Evolutionary conservation across 92 coral and sea anemone genomes (phyloP).

Genomic region (Porites divaricata): DNA sequence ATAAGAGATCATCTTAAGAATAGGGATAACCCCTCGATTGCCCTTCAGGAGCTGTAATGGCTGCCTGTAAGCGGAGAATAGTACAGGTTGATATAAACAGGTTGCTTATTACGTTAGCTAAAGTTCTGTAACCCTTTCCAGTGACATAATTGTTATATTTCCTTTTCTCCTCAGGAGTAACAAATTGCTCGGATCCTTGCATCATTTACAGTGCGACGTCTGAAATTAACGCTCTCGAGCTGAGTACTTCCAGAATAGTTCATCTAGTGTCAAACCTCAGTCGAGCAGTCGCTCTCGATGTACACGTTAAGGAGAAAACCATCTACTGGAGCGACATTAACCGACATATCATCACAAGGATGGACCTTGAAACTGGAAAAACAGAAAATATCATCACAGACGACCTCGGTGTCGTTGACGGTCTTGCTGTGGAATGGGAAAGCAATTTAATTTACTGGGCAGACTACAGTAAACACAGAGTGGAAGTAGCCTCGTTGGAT

Average conservation of each 20-base stretch:
- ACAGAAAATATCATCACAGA: slow-evolving; percentile 22
- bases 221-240: slow-evolving; percentile 18
- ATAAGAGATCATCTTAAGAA: too few species aligned
- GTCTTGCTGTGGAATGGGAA: slow-evolving; percentile 82
- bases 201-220: slow-evolving; percentile 10
- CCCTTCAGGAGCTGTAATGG: too few species aligned
- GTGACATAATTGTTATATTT: neutral
- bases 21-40: too few species aligned
- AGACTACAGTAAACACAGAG: slow-evolving; percentile 47
- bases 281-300: slow-evolving; percentile 16
- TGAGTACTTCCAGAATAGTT: slow-evolving; percentile 11
- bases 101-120: too few species aligned
- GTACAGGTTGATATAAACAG: too few species aligned
- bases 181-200: slow-evolving; percentile 30
- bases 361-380: slow-evolving; percentile 8
- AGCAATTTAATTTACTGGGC: slow-evolving; percentile 78
- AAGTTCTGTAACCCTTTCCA: too few species aligned
- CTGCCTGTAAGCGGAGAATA: too few species aligned
- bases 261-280: slow-evolving; percentile 4
- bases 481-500: slow-evolving; percentile 71
- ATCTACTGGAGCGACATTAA: slow-evolving; percentile 35
- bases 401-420: slow-evolving; percentile 51
- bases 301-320: slow-evolving; percentile 13
- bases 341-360: neutral
- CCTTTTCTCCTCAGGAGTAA: neutral